These are phyloP conservation scores for Emesis furor DNA, from an alignment of 2,888 invertebrate species.

Conservation along the genomic window DNA sequence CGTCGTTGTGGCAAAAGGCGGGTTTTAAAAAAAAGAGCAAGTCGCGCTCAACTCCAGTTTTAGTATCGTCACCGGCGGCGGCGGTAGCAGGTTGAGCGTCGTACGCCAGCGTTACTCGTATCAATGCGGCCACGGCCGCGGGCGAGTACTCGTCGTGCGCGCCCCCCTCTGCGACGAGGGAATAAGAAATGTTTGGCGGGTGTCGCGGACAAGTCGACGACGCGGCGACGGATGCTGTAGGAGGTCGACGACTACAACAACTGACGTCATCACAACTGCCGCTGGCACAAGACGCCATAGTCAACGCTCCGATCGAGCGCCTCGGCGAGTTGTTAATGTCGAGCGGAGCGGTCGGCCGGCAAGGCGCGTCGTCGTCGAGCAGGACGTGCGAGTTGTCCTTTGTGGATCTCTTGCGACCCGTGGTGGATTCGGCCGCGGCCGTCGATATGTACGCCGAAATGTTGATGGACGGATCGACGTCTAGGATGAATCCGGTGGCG, in stretches of 20 bases:
- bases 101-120: slow-evolving; percentile 5
- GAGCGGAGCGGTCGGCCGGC: slow-evolving; percentile 12
- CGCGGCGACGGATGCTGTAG: not conserved
- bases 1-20: slow-evolving; percentile 12
- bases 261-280: not conserved
- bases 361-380: not conserved
- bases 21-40: slow-evolving; percentile 29
- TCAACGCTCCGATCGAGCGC: slow-evolving; percentile 29
- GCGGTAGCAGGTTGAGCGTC: slow-evolving; percentile 12
- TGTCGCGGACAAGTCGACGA: slow-evolving; percentile 12
- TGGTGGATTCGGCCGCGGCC: slow-evolving; percentile 18
- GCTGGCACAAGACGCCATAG: slow-evolving; percentile 24
- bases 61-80: slow-evolving; percentile 2
- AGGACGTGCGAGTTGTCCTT: slow-evolving; percentile 17
- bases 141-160: slow-evolving; percentile 21
- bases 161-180: slow-evolving; percentile 21
- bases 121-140: slow-evolving; percentile 17
- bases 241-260: slow-evolving; percentile 5
- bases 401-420: slow-evolving; percentile 20
- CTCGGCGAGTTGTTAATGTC: slow-evolving; percentile 23
- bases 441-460: slow-evolving; percentile 20
- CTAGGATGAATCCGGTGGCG: too few species aligned
- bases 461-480: slow-evolving; percentile 19
- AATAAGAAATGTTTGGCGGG: slow-evolving; percentile 16
- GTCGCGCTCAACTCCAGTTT: not conserved